Conservation (phyloP, 2,888 invertebrate genomes). For the Pseudanteris insignis region DNA sequence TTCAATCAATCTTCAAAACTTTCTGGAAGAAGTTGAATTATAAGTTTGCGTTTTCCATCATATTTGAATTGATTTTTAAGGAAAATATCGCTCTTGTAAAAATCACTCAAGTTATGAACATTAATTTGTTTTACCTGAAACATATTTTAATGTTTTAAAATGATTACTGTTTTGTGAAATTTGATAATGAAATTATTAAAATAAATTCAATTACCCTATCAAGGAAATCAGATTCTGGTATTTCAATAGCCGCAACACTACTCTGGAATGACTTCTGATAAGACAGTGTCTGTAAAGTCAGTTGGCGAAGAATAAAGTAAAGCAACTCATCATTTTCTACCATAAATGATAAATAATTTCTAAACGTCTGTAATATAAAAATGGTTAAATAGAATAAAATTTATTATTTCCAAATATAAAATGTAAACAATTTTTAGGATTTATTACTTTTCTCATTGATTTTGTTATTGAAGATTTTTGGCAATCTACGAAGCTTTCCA, state of each 20-base stretch:
- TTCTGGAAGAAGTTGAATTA: slow-evolving; percentile 82
- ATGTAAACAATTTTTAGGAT: background rate
- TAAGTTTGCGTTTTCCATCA: slow-evolving; percentile 84
- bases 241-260: slow-evolving; percentile 77
- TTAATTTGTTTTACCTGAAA: slow-evolving; percentile 89
- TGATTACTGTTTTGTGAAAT: too few species aligned
- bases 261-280: slow-evolving; percentile 80
- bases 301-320: slow-evolving; percentile 92
- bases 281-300: slow-evolving; percentile 89
- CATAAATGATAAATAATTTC: slow-evolving; percentile 90
- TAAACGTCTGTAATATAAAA: slow-evolving; percentile 79
- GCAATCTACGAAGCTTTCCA: slow-evolving; percentile 98
- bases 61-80: slow-evolving; percentile 87
- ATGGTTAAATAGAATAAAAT: too few species aligned
- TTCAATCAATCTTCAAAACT: too few species aligned
- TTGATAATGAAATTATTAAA: too few species aligned
- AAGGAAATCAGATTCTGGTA: slow-evolving; percentile 83
- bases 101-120: slow-evolving; percentile 86
- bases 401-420: too few species aligned
- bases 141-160: too few species aligned
- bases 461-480: slow-evolving; percentile 99
- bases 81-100: slow-evolving; percentile 92
- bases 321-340: slow-evolving; percentile 96
- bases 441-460: background rate
- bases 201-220: slow-evolving; percentile 74